Evolutionary conservation across 2,888 invertebrate genomes (phyloP).

Genomic region (Microdon myrmicae): DNA sequence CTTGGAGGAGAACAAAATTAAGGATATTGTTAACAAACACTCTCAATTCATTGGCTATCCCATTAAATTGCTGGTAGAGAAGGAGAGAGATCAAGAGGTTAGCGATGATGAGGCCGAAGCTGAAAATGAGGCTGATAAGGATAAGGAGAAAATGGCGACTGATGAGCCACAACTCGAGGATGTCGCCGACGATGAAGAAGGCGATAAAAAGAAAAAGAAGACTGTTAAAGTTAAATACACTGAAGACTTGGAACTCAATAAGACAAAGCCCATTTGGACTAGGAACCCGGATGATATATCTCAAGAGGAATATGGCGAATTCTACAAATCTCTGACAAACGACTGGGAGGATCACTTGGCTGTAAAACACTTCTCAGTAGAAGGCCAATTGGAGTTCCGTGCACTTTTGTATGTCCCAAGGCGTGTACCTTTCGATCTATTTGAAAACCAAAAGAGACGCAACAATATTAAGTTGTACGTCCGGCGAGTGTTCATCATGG

Average conservation of each 20-base stretch:
- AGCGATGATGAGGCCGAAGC: slow-evolving; percentile 92
- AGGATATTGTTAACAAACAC: slow-evolving; percentile 98
- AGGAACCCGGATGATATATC: slow-evolving; percentile 96
- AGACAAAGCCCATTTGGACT: slow-evolving; percentile 98
- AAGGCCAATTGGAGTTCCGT: slow-evolving; percentile 93
- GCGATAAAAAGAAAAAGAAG: slow-evolving; percentile 97
- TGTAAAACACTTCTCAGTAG: slow-evolving; percentile 94
- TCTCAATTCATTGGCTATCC: slow-evolving; percentile 99
- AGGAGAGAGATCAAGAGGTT: slow-evolving; percentile 96
- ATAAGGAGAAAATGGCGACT: too few relatives aligned
- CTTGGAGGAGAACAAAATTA: slow-evolving; percentile 92
- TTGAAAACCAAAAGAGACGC: slow-evolving; percentile 97
- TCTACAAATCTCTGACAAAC: slow-evolving; percentile 96
- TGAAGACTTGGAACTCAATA: slow-evolving; percentile 98
- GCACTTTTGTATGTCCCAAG: slow-evolving; percentile 92
- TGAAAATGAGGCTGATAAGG: slow-evolving; percentile 73
- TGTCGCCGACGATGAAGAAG: slow-evolving; percentile 74
- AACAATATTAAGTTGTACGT: slow-evolving; percentile 99
- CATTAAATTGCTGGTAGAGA: slow-evolving; percentile 93
- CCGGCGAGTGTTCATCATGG: slow-evolving; percentile 98
- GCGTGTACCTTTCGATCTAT: slow-evolving; percentile 95
- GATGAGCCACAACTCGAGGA: slow-evolving; percentile 70
- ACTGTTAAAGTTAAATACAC: slow-evolving; percentile 98
- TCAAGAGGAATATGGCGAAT: slow-evolving; percentile 96
- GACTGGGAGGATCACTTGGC: slow-evolving; percentile 98